A percentile compares a stretch with the other conserved stretches of the same genome.
These are phyloP conservation scores for Pantelozetes paolii DNA, from an alignment of 2,888 invertebrate genomes.

Conservation along the genomic window DNA sequence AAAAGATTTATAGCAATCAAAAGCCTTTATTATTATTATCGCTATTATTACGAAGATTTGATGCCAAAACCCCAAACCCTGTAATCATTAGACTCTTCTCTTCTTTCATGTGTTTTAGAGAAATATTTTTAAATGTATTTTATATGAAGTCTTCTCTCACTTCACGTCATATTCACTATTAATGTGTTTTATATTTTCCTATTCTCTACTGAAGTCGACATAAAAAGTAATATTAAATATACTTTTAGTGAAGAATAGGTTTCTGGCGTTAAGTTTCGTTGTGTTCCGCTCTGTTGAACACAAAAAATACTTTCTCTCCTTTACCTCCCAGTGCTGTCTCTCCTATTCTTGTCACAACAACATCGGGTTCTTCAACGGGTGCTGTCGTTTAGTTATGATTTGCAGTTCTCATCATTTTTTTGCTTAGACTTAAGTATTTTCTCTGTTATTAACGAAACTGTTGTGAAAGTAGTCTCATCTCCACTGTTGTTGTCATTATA, in stretches of 20 bases:
- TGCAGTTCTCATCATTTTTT: slow-evolving; percentile 10
- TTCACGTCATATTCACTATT: neutral
- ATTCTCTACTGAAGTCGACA: too few species aligned
- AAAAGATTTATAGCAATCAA: neutral
- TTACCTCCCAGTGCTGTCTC: neutral
- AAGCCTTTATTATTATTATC: neutral
- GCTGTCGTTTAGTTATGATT: slow-evolving; percentile 13
- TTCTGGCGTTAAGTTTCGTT: slow-evolving; percentile 28
- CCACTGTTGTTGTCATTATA: neutral
- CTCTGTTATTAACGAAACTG: neutral
- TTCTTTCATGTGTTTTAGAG: slow-evolving; percentile 1
- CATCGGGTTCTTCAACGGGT: too few species aligned
- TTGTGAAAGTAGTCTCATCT: slow-evolving; percentile 1
- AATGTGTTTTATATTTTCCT: neutral
- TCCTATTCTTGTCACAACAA: neutral
- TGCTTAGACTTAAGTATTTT: neutral
- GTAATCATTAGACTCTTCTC: slow-evolving; percentile 14
- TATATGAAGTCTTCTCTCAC: too few species aligned
- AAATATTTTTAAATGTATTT: too few species aligned
- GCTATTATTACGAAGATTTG: neutral
- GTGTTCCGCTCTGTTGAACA: slow-evolving; percentile 11
- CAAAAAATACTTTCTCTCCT: neutral
- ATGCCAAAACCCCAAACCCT: too few species aligned
- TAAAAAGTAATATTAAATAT: too few species aligned
- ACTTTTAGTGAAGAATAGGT: neutral